Evolutionary conservation across 1,140 invertebrate species (phyloP), one percentile per base, ranked within the genome.

Genomic region (Anoplolepis gracilipes): DNA sequence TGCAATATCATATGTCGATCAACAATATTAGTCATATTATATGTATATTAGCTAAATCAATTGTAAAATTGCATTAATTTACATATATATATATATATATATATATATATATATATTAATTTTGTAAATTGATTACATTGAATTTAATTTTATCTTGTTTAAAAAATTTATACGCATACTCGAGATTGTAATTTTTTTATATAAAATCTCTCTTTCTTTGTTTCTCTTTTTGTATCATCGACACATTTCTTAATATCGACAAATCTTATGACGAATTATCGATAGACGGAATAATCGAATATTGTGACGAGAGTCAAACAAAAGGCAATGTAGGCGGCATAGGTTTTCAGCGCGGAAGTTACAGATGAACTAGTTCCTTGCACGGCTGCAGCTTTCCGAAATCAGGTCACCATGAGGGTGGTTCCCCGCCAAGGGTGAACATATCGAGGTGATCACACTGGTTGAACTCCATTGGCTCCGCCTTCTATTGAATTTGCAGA

Each of bases 361-460:
- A 59, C 53, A 39, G 78, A 82, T 82, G 67, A 82, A 61, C 67
- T 82, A 73, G 78, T 61, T 82, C 49, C 67, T 73, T 55, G 70
- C n/a, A 30, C 49, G 30, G 30, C 53, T 73, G 55, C 39, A 82
- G 78, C 67, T 82, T 46, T 42, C 19, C 78, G 36, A 72, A 82
- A 72, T 82, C 67, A 82, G 78, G 78, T 82, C 78, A 82, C 36
- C 42, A 19, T 16, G 78, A 82, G 78, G 13, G 55, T 70, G 55
- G 28, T 81, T 42, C 19, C 25, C 6, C 33, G 53, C 25, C 13
- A 82, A 82, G 78, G 53, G 28, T 30, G 67, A 73, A 61, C 67
- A 59, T 73, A 59, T 73, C 67, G 78, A 46, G 57, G 53, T 72
- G 53, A 72, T 70, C 25, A 42, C 57, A 42, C 10, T 30, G n/a